phyloP scores from a whole-genome alignment of 2,797 vertebrate genomes.

The Coregonus ussuriensis region DNA sequence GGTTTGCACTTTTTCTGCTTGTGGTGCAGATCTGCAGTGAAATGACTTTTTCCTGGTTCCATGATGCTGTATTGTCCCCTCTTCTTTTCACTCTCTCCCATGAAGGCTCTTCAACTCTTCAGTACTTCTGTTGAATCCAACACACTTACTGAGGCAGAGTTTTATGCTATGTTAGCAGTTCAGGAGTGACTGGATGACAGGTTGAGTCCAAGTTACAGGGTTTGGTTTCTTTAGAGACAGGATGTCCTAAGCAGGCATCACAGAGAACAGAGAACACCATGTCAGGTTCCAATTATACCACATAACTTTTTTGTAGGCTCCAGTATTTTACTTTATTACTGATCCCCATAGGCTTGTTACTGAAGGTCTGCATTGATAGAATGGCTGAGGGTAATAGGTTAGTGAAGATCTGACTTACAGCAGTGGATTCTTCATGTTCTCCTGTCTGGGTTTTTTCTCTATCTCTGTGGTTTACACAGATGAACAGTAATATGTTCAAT shows the following conservation, averaged over 20 bases:
- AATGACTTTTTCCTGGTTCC: constrained; percentile 53
- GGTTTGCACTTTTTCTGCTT: constrained; percentile 64
- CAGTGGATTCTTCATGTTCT: neutral
- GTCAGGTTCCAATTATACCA: constrained; percentile 59
- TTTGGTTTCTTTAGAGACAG: constrained; percentile 49
- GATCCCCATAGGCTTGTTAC: neutral
- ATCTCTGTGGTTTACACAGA: constrained; percentile 33
- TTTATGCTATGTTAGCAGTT: constrained; percentile 68
- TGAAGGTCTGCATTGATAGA: neutral
- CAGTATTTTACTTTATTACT: neutral
- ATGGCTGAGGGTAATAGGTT: neutral
- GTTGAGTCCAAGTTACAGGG: constrained; percentile 44
- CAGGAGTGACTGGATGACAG: constrained; percentile 20
- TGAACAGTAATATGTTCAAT: constrained; percentile 29
- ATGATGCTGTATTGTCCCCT: neutral
- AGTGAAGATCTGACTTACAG: neutral
- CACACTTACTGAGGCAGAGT: constrained; percentile 51
- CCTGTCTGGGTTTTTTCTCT: constrained; percentile 2
- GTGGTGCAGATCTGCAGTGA: constrained; percentile 70
- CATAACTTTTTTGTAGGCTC: neutral
- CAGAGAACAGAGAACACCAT: constrained; percentile 58
- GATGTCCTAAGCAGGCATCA: constrained; percentile 42
- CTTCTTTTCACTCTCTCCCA: neutral
- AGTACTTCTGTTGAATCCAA: constrained; percentile 48
- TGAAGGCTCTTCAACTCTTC: neutral